These are phyloP conservation scores for Mimachlamys varia DNA, from an alignment of 2,888 invertebrate species.

Conservation along the genomic window DNA sequence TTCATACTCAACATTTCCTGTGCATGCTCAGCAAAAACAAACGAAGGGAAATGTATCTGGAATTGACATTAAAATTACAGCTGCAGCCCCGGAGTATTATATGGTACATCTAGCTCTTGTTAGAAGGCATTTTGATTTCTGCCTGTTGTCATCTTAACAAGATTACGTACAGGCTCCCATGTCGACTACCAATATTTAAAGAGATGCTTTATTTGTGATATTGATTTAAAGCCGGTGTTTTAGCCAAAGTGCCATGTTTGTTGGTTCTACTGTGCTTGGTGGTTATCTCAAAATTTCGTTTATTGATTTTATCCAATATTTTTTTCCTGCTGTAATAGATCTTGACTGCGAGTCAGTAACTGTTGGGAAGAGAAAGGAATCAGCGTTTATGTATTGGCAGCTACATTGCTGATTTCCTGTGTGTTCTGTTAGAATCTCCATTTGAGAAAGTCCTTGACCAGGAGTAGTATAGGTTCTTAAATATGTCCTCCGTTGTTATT, in stretches of 20 bases:
- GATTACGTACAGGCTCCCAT: conserved; percentile 11
- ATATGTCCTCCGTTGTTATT: not conserved
- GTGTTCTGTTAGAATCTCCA: not conserved
- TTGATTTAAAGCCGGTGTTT: conserved; percentile 2
- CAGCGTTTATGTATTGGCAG: not conserved
- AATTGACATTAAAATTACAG: conserved; percentile 29
- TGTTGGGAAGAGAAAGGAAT: not conserved
- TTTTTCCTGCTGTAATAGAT: not conserved
- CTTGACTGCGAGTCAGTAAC: not conserved
- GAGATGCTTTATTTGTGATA: not conserved
- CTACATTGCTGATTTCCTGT: not conserved
- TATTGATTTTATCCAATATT: not conserved
- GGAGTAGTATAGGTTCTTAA: not conserved
- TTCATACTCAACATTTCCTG: conserved; percentile 29
- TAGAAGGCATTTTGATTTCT: not conserved
- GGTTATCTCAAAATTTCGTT: not conserved
- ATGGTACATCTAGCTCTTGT: not conserved
- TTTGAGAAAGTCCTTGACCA: not conserved
- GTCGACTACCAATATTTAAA: conserved; percentile 36
- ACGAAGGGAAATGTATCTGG: conserved; percentile 19
- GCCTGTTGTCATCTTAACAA: conserved; percentile 21
- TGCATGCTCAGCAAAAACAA: conserved; percentile 36
- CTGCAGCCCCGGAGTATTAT: not conserved
- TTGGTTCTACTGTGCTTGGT: not conserved
- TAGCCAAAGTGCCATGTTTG: conserved; percentile 28